Conservation (phyloP, 2,113 vertebrate species). For the Macheiramphus alcinus region DNA sequence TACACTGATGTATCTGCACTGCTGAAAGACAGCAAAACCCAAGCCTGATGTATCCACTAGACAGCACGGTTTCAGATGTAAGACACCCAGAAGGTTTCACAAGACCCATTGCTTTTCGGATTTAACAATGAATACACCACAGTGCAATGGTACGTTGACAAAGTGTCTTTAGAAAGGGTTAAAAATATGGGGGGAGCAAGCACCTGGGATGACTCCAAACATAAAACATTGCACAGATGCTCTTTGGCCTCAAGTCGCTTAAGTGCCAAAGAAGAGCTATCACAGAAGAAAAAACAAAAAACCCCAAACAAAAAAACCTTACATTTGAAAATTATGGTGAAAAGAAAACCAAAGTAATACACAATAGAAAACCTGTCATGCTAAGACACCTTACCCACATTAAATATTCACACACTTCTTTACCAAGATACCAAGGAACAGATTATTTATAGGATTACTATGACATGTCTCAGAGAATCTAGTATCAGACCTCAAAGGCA, state of each 20-base stretch:
- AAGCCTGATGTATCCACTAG: neutral
- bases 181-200: neutral
- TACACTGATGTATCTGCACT: neutral
- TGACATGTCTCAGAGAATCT: neutral
- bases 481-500: neutral
- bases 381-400: neutral
- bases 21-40: neutral
- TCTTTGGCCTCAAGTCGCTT: neutral
- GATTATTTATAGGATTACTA: neutral
- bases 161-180: neutral
- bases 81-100: neutral
- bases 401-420: neutral
- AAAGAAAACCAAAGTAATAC: neutral
- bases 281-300: neutral
- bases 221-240: neutral
- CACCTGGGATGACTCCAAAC: neutral
- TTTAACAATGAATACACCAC: neutral
- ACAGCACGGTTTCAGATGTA: fast-evolving
- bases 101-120: neutral
- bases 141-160: neutral
- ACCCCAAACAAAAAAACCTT: neutral
- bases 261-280: neutral
- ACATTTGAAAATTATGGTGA: neutral
- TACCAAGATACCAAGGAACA: neutral
- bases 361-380: neutral